Evolutionary conservation across 2,888 invertebrate genomes (phyloP), one percentile per base, ranked within the genome.

Genomic region (Platerodrilus igneus): DNA sequence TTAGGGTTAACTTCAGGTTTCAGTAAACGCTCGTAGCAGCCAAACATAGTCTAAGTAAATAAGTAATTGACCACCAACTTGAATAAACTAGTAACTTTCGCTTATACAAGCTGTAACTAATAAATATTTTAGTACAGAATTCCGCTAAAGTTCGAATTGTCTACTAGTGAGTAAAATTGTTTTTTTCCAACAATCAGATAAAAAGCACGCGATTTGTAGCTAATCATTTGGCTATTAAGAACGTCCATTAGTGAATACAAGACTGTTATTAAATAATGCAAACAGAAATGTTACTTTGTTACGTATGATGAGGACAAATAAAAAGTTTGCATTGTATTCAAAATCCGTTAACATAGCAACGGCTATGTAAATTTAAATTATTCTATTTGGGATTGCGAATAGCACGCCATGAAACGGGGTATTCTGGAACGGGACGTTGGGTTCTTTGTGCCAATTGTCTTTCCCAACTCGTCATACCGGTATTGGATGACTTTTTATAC

Each of bases 301-400:
- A n/a, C n/a, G 16, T 10, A 11, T 19, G 13, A 31, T 36, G 39
- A 39, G 39, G 39, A 23, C 38, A 37, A 27, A 38, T 38, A 44
- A 46, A 48, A 48, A 48, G 47, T 51, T 51, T 37, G 51, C 48
- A 48, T 51, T 51, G 47, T 48, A 37, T 38, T 48, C 42, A 35
- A 48, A 51, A 51, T 48, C 47, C 51, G 51, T 51, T 51, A 51
- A 38, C 48, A 45, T 47, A 47, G 41, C 46, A 47, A 47, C 50
- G 45, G 50, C 42, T 47, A 45, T 48, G 46, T 46, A 46, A 46
- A 48, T 45, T 44, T 32, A 33, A 38, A 41, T 36, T 25, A 30
- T 30, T 37, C 34, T 30, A 29, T 19, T 30, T 26, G 20, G 28
- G 25, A 44, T 39, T 48, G 51, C 51, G 48, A 51, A 51, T 51